Percentiles rank a stretch among this genome's conserved stretches.
These are phyloP conservation scores for Bathynomus jamesi DNA, from an alignment of 1,140 invertebrate genomes.

Conservation along the genomic window DNA sequence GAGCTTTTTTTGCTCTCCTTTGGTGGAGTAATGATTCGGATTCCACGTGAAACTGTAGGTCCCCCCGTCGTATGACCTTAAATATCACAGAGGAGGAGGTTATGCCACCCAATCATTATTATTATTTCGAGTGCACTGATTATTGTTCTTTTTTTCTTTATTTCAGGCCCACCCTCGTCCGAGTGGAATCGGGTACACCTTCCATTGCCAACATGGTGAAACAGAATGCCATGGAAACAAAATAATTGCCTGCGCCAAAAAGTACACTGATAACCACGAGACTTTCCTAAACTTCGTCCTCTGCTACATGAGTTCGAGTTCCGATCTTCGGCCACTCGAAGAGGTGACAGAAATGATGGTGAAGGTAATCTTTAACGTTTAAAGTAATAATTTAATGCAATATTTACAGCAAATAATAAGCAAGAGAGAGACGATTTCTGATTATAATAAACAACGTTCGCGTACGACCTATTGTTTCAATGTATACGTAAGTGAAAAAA, in stretches of 20 bases:
- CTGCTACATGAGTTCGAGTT: conserved; percentile 22
- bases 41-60: too few relatives aligned
- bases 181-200: conserved; percentile 43
- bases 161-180: not conserved
- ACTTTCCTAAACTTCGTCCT: conserved; percentile 16
- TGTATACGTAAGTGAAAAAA: too few relatives aligned
- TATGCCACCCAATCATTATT: not conserved
- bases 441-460: too few relatives aligned
- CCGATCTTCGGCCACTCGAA: conserved; percentile 38
- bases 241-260: conserved; percentile 69
- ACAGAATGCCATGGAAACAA: conserved; percentile 75
- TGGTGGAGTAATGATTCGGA: not conserved
- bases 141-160: too few relatives aligned
- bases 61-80: too few relatives aligned
- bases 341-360: not conserved
- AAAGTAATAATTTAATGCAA: not conserved
- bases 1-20: too few relatives aligned
- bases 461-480: too few relatives aligned
- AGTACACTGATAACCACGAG: conserved; percentile 39
- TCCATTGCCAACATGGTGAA: conserved; percentile 74
- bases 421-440: too few relatives aligned
- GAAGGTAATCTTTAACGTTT: not conserved
- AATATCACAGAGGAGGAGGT: too few relatives aligned
- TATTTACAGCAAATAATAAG: not conserved
- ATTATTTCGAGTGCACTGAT: too few relatives aligned